Evolutionary conservation across 2,888 invertebrate genomes (phyloP), one percentile per base, ranked within the genome.

Genomic region (Drosophila mettleri): DNA sequence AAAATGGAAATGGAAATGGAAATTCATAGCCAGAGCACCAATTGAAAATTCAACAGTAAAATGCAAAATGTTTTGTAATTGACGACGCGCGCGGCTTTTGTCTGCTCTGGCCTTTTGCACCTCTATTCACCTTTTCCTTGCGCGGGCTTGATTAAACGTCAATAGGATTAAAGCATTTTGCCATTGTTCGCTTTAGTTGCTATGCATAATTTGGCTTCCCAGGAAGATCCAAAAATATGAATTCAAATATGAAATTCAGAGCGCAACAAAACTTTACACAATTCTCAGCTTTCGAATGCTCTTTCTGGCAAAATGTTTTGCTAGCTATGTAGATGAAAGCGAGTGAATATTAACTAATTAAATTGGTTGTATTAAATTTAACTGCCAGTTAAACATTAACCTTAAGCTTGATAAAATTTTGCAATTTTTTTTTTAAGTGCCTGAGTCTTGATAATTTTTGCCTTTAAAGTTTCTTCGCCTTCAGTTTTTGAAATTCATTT

Each of bases 91-190:
- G 55, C 27, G 74, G 41, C 75, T 57, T 74, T 67, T 76, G 58
- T 55, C 53, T 53, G 53, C 34, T 27, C 14, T 3, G 43, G 6
- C 18, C 43, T 9, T 9, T 33, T 14, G 22, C n/a, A 38, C 14
- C 5, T 20, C 2, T 38, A 49, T 34, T 14, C 43, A 14, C 27
- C n/a, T 49, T 31, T n/a, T n/a, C 14, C 60, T 22, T 33, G 36
- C 67, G 33, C 31, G 49, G 38, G 72, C 70, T 80, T 84, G 88
- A 84, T 84, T 88, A 84, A 88, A 86, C 80, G 81, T 74, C 84
- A 83, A 85, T 88, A 68, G 88, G 88, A 83, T 88, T 85, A 84
- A 86, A 65, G 80, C 80, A 80, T 88, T 84, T 58, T 43, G 39
- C 46, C 59, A 65, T 74, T 70, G 70, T 63, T 55, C 60, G 60